These are phyloP conservation scores for Acromyrmex charruanus DNA, from an alignment of 1,140 invertebrate genomes.

Conservation along the genomic window DNA sequence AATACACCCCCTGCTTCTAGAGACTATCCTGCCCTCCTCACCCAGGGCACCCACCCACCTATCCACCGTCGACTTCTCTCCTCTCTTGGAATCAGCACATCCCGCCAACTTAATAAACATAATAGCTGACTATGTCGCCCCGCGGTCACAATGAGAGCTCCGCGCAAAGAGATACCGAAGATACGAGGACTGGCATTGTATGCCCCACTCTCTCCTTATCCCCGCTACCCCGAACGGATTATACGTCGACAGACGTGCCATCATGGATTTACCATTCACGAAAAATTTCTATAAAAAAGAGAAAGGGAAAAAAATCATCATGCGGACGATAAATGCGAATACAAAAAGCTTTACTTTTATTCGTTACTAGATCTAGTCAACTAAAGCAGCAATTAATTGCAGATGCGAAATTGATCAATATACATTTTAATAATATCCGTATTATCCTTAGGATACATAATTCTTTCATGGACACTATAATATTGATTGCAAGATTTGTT, in stretches of 20 bases:
- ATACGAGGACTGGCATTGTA: constrained; percentile 78
- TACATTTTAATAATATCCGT: background rate
- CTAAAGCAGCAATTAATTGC: background rate
- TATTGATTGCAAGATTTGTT: background rate
- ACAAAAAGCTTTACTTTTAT: background rate
- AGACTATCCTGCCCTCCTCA: constrained; percentile 72
- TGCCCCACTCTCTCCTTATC: background rate
- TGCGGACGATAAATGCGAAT: background rate
- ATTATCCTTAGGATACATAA: background rate
- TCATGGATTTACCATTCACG: constrained; percentile 33
- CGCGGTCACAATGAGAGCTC: constrained; percentile 84
- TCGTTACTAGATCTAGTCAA: background rate
- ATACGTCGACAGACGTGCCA: constrained; percentile 36
- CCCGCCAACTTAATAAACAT: constrained; percentile 86
- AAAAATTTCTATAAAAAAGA: constrained; percentile 21
- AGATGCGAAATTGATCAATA: background rate
- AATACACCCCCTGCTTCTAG: constrained; percentile 84
- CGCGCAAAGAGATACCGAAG: constrained; percentile 82
- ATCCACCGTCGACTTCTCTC: constrained; percentile 57
- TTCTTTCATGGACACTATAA: background rate
- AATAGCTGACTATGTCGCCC: constrained; percentile 85
- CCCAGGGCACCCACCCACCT: constrained; percentile 43
- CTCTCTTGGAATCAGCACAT: constrained; percentile 68
- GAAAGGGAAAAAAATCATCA: background rate
- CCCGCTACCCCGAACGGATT: constrained; percentile 53